These are phyloP conservation scores for Erythrocercus mccallii DNA, from an alignment of 2,113 vertebrate species.

Conservation along the genomic window DNA sequence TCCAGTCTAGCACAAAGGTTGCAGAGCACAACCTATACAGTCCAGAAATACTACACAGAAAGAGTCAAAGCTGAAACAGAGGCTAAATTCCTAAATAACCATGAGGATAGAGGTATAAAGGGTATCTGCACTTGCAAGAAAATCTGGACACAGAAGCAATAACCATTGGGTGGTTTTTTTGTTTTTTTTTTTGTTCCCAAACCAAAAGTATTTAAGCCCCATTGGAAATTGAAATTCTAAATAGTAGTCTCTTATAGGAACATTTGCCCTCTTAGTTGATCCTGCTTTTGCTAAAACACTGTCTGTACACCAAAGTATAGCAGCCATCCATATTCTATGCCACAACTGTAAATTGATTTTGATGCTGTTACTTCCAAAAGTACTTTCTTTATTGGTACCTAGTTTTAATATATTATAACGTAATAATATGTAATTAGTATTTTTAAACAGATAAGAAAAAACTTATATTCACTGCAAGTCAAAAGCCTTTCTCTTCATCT, in stretches of 20 bases:
- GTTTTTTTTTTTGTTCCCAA: background rate
- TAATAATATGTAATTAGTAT: background rate
- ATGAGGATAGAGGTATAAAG: background rate
- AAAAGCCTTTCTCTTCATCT: background rate
- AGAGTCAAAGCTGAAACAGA: background rate
- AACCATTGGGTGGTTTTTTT: background rate
- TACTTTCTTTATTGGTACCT: background rate
- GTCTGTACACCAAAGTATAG: background rate
- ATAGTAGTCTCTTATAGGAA: background rate
- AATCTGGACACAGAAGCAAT: background rate
- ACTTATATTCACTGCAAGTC: background rate
- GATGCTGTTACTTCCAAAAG: accelerated
- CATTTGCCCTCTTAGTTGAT: background rate
- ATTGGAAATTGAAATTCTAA: background rate
- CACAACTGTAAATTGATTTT: background rate
- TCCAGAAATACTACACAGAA: background rate
- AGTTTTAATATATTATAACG: background rate
- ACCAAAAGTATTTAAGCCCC: background rate
- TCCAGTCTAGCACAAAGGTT: background rate
- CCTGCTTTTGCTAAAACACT: background rate
- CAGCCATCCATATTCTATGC: background rate
- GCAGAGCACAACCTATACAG: background rate
- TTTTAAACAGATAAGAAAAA: background rate
- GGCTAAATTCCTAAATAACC: background rate
- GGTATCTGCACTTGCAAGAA: background rate